Evolutionary conservation across 1,140 invertebrate species (phyloP).

Genomic region (Capitella teleta): DNA sequence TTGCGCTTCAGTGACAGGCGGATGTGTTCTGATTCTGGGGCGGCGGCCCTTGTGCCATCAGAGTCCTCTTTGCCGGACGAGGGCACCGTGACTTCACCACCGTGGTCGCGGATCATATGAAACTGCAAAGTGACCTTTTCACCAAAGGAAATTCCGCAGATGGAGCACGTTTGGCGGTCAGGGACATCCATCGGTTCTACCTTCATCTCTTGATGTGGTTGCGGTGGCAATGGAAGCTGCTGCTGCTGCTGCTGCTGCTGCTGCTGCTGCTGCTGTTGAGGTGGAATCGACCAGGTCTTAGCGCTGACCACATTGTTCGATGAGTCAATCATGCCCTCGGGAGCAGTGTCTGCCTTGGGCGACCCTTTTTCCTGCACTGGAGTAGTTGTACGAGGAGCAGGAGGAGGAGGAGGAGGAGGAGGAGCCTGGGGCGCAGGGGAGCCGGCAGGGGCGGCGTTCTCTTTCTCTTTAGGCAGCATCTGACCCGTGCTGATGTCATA

Average conservation of each 20-base stretch:
- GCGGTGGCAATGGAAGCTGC: slow-evolving; percentile 5
- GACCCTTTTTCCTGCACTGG: neutral
- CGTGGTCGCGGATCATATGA: slow-evolving; percentile 49
- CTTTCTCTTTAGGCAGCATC: neutral
- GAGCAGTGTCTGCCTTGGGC: neutral
- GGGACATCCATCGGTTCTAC: slow-evolving; percentile 14
- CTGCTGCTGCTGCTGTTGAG: slow-evolving; percentile 11
- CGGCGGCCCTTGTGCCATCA: neutral
- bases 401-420: neutral
- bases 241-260: slow-evolving; percentile 5
- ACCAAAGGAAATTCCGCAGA: slow-evolving; percentile 44
- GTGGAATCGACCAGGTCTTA: slow-evolving; percentile 5
- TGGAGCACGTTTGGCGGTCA: slow-evolving; percentile 34
- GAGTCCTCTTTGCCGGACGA: slow-evolving; percentile 14
- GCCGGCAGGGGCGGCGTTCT: neutral
- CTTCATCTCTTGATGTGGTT: slow-evolving; percentile 1
- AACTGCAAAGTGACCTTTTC: slow-evolving; percentile 47
- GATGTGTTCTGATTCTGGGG: neutral
- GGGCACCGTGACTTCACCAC: slow-evolving; percentile 31
- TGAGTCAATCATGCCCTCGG: neutral
- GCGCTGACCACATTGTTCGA: slow-evolving; percentile 1
- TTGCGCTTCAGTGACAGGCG: neutral
- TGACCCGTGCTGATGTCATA: slow-evolving; percentile 9
- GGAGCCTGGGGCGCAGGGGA: neutral
- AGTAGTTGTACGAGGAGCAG: neutral